phyloP scores from a whole-genome alignment of 2,888 invertebrate genomes.

The Pristionchus fissidentatus region DNA sequence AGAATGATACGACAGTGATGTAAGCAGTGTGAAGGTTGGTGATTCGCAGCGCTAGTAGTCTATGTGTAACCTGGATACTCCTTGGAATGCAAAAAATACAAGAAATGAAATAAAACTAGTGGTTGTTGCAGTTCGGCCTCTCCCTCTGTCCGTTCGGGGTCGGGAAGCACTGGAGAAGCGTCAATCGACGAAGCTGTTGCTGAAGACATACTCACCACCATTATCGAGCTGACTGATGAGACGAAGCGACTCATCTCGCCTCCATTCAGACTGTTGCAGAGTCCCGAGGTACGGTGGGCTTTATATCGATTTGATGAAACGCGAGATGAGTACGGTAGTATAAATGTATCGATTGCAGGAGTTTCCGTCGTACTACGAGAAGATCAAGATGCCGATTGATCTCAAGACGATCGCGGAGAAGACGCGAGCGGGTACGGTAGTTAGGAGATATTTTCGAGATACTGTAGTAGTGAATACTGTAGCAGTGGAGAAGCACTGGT shows the following conservation, averaged over 20 bases:
- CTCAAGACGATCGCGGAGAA: constrained; percentile 91
- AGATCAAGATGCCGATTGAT: constrained; percentile 94
- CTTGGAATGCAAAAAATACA: too few species aligned
- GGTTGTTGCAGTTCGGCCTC: constrained; percentile 21
- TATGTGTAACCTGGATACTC: too few species aligned
- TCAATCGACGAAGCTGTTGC: constrained; percentile 77
- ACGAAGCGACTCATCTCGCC: constrained; percentile 87
- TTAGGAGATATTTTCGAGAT: background rate
- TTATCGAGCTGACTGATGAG: constrained; percentile 88
- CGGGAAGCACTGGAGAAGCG: constrained; percentile 15
- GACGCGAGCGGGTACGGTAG: constrained; percentile 78
- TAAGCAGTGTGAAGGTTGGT: too few species aligned
- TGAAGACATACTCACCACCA: constrained; percentile 90
- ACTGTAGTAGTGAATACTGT: background rate
- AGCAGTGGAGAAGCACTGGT: background rate
- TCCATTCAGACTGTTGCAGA: constrained; percentile 91
- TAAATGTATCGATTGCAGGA: constrained; percentile 77
- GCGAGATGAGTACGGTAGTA: background rate
- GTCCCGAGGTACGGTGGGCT: constrained; percentile 82
- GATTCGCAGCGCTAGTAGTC: too few species aligned
- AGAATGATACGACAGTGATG: too few species aligned
- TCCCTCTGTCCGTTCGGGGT: background rate
- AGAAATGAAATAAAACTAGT: background rate
- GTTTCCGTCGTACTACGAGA: constrained; percentile 94
- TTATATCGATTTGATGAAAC: background rate